Base-by-base conservation (phyloP, 2,797 vertebrate species). In the Dendrocincla fuliginosa region DNA sequence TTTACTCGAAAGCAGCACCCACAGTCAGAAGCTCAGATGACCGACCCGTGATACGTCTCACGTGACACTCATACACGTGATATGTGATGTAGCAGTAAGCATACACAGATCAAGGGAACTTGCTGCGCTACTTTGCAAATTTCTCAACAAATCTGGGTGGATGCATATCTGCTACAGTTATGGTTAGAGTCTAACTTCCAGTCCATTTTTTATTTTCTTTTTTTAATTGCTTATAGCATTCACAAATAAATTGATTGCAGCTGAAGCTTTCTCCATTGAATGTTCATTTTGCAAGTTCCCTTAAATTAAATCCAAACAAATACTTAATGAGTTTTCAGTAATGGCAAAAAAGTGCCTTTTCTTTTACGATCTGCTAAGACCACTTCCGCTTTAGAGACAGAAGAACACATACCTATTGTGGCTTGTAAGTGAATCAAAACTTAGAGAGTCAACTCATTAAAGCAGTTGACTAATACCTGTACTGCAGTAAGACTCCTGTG, bases 1-100 rank as follows among this genome's bases (percentile, higher is more conserved):
- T 96, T 93, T 93, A 52, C 94, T 94, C 33, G 86, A 96, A 93
- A 90, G 92, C 91, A 76, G 41, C 59, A 37, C 19, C 41, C 50
- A 1, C 53, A 42, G 55, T 50, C 23, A 39, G 52, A 22, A 65
- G 35, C 84, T 90, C 35, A 12, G 42, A 12, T 19, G 71, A 47
- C 63, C 0, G 13, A 19, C n/a, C 61, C 39, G 0, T 17, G 46
- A 3, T 6, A 15, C 0, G 0, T 15, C 59, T 60, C 73, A 68
- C 1, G 1, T 57, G 53, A 10, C 57, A 7, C 18, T 7, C 28
- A 2, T 5, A 28, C 39, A 46, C 0, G 2, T 22, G 20, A 11
- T n/a, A 22, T 0, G 0, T 1, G 8, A 11, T 9, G 41, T 2
- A 28, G 39, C 5, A 47, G 13, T 17, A 33, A 76, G 22, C 24